Evolutionary conservation across 2,888 invertebrate genomes (phyloP), one percentile per base, ranked within the genome.

Genomic region (Hesperia comma): DNA sequence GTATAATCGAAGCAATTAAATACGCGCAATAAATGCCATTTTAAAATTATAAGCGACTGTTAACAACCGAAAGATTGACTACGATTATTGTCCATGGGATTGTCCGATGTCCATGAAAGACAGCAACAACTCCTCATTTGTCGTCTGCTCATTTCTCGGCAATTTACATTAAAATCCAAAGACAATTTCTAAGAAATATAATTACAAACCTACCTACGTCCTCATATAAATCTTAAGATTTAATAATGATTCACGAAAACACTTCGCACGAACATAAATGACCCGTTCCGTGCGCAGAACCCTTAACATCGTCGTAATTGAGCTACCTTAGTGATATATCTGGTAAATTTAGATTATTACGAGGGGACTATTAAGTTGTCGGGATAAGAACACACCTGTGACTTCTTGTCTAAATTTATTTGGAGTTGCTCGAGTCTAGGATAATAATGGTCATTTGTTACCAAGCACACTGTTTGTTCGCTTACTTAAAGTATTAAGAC

Each of bases 371-470:
- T 61, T 61, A 61, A 53, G 41, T 53, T 53, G 53, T 51, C 26
- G 51, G 37, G 51, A 53, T 53, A 33, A 14, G 41, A 62, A 55
- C 63, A 56, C 63, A 63, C 63, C 63, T 63, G 63, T 63, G 63
- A 33, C 55, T 55, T 63, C 56, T 56, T 56, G 62, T 62, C 53
- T 49, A 21, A 63, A 63, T 61, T 53, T 62, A 63, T 63, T 56
- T 63, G 63, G 19, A 62, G 55, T 43, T 63, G 63, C 63, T 63
- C 46, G 21, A 43, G 46, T 43, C 63, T 37, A 57, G 63, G 63
- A 57, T 63, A 63, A 63, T 63, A 49, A 63, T 61, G 61, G 61
- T 46, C 63, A 63, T 63, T 63, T 57, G 63, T 63, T 63, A 63
- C 56, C 21, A 37, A 56, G 56, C 37, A 63, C 37, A 55, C 56